These are phyloP conservation scores for Pristionchus exspectatus DNA, from an alignment of 2,888 invertebrate species.

Conservation along the genomic window DNA sequence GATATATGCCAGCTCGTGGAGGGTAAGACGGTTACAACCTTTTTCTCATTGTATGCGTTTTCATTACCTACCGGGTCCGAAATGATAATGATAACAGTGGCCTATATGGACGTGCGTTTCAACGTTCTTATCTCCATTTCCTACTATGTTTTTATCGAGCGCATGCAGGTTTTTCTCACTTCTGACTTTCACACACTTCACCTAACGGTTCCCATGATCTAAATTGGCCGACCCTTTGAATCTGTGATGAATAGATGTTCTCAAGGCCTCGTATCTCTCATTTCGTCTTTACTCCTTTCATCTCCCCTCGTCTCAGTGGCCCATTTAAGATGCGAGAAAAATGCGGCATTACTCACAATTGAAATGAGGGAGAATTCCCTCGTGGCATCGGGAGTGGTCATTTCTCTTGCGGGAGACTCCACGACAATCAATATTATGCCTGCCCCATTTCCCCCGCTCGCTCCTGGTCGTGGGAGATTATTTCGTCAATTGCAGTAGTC, in stretches of 20 bases:
- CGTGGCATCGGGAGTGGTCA: neutral
- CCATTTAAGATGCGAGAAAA: neutral
- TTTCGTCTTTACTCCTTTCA: neutral
- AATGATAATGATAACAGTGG: too few species aligned
- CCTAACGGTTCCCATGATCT: constrained; percentile 1
- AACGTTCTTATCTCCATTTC: too few species aligned
- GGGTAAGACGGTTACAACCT: neutral
- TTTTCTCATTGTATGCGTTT: neutral
- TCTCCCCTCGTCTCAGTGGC: neutral
- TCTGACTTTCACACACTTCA: neutral
- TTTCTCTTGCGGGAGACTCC: neutral
- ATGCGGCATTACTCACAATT: neutral
- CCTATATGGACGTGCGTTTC: too few species aligned
- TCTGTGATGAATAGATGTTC: constrained; percentile 6
- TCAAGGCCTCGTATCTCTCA: neutral
- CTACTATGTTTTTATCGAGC: too few species aligned
- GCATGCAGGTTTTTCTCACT: neutral
- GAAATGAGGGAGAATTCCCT: neutral
- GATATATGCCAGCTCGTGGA: neutral
- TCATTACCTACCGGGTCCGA: neutral
- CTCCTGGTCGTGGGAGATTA: neutral
- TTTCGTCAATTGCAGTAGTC: neutral
- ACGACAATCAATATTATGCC: too few species aligned
- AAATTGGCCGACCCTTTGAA: neutral
- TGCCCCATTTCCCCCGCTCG: too few species aligned